Percentiles rank a stretch among this genome's conserved stretches.
phyloP scores from a whole-genome alignment of 2,888 invertebrate species.

The Nezara viridula region DNA sequence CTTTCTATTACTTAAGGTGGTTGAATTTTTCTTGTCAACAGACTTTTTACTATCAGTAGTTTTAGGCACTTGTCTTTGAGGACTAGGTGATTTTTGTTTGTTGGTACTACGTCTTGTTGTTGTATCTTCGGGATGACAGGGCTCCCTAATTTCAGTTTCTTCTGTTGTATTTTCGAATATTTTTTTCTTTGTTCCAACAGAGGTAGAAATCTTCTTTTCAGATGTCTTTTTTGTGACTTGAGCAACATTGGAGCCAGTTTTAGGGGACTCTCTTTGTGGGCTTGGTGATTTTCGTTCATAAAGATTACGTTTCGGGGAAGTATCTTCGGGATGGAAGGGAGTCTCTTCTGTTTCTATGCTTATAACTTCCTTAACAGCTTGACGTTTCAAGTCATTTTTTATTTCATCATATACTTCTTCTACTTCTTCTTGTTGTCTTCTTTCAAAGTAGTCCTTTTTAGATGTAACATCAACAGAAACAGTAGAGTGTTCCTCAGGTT shows the following conservation, averaged over 20 bases:
- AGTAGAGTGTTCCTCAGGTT: background rate
- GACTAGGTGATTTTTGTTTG: slow-evolving; percentile 66
- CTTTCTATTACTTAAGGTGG: background rate
- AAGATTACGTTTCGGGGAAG: slow-evolving; percentile 13
- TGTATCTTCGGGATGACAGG: slow-evolving; percentile 53
- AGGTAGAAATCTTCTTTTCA: slow-evolving; percentile 25
- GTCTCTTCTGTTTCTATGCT: background rate
- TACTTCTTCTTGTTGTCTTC: slow-evolving; percentile 59
- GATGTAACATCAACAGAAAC: slow-evolving; percentile 63
- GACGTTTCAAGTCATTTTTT: background rate
- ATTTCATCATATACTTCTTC: background rate
- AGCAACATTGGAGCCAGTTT: background rate
- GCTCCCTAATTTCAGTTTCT: slow-evolving; percentile 50
- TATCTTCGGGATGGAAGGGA: background rate
- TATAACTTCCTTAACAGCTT: background rate
- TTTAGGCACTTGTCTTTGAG: slow-evolving; percentile 58
- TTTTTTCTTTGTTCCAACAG: slow-evolving; percentile 8
- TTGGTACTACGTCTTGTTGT: background rate
- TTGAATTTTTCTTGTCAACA: slow-evolving; percentile 6
- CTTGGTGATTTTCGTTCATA: slow-evolving; percentile 44
- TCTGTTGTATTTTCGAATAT: slow-evolving; percentile 60
- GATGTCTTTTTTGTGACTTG: background rate
- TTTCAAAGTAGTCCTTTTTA: slow-evolving; percentile 65
- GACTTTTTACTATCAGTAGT: slow-evolving; percentile 27
- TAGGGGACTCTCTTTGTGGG: slow-evolving; percentile 62